Conservation (phyloP, 2,113 vertebrate genomes). For the Mola mola region DNA sequence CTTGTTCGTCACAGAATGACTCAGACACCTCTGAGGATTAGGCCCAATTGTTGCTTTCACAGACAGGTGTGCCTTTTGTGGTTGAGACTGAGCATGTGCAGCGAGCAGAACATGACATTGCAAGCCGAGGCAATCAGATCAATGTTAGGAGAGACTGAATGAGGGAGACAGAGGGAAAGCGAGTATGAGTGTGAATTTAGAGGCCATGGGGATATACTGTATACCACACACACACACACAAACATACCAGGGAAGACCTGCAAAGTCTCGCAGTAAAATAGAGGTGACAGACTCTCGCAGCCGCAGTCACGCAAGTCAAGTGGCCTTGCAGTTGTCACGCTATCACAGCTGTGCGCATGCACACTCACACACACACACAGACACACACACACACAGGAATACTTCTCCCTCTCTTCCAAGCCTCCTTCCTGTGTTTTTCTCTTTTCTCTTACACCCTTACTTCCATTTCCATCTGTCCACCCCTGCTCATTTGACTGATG, state of each 20-base stretch:
- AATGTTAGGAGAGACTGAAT: constrained; percentile 20
- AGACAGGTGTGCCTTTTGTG: constrained; percentile 1
- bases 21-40: background rate
- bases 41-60: background rate
- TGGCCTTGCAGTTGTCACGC: constrained; percentile 77
- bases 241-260: constrained; percentile 70
- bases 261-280: constrained; percentile 76
- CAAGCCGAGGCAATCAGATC: constrained; percentile 53
- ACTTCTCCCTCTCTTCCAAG: constrained; percentile 2
- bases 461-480: constrained; percentile 19
- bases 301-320: constrained; percentile 72
- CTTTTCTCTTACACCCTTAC: constrained; percentile 14
- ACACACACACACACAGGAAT: constrained; percentile 26
- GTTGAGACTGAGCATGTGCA: constrained; percentile 8
- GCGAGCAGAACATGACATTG: background rate
- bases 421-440: constrained; percentile 44
- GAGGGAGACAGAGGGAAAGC: constrained; percentile 23
- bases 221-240: constrained; percentile 44
- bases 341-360: constrained; percentile 62
- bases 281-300: constrained; percentile 81
- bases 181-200: constrained; percentile 41
- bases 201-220: constrained; percentile 33
- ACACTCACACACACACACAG: constrained; percentile 23
- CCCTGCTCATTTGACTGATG: constrained; percentile 20
- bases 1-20: constrained; percentile 4